A percentile compares a stretch with the other conserved stretches of the same genome.
Evolutionary conservation across 2,113 vertebrate genomes (phyloP).

Genomic region (Onychostruthus taczanowskii): DNA sequence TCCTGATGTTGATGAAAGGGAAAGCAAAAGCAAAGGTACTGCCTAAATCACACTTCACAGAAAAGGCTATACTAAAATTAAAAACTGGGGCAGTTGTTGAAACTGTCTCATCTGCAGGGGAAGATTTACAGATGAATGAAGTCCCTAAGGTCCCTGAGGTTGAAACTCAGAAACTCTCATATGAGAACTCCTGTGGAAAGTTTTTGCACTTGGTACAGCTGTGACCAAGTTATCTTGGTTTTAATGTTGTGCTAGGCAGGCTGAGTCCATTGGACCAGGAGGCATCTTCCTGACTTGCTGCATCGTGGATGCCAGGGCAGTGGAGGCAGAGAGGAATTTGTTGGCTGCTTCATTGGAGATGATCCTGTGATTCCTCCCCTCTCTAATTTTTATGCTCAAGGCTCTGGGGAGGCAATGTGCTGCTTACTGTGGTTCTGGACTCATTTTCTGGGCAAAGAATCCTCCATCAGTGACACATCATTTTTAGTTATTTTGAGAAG

Average conservation of each 20-base stretch:
- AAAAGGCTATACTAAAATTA: background rate
- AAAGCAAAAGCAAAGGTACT: background rate
- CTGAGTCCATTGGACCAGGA: background rate
- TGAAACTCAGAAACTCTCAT: background rate
- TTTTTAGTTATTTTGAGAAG: slow-evolving; percentile 35
- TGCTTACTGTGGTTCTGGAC: background rate
- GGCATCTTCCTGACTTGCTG: background rate
- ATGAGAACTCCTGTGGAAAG: background rate
- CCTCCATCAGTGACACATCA: slow-evolving; percentile 7
- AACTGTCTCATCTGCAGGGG: background rate
- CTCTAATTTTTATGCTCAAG: background rate
- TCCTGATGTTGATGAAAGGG: background rate
- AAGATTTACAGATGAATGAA: background rate
- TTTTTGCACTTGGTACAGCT: background rate
- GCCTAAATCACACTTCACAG: background rate
- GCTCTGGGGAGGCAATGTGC: background rate
- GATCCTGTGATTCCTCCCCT: background rate
- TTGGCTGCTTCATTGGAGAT: background rate
- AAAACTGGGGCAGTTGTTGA: background rate
- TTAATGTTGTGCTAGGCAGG: background rate
- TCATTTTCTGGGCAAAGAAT: slow-evolving; percentile 28
- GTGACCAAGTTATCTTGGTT: background rate
- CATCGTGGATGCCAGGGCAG: background rate
- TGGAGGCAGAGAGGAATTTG: background rate
- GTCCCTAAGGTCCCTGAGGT: background rate